phyloP scores from a whole-genome alignment of 2,113 vertebrate species.

The Crotalus viridis region DNA sequence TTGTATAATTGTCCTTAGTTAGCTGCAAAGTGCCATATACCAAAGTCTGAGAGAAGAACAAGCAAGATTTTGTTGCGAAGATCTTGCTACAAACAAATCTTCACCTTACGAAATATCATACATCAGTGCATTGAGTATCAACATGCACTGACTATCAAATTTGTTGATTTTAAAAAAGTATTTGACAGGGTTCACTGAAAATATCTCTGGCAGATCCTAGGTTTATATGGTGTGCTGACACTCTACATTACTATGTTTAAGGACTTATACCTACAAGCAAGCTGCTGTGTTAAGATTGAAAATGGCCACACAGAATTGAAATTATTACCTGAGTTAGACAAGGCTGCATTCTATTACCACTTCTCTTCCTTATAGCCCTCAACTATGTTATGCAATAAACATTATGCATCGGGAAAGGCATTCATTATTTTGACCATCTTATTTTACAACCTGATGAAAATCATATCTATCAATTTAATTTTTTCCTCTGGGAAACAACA shows the following conservation, averaged over 20 bases:
- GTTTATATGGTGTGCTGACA: background rate
- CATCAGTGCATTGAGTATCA: background rate
- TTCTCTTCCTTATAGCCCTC: no score
- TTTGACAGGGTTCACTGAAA: background rate
- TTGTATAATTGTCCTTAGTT: background rate
- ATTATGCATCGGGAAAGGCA: no score
- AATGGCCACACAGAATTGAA: no score
- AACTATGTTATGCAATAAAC: no score
- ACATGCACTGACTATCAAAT: background rate
- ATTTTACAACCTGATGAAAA: background rate
- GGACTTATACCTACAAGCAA: background rate
- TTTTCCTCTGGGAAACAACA: background rate
- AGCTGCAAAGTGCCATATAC: no score
- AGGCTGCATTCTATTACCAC: no score
- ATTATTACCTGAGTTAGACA: no score
- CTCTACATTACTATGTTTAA: background rate
- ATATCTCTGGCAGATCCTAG: background rate
- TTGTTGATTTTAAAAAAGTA: background rate
- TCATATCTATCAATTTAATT: background rate
- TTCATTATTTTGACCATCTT: background rate
- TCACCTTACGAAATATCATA: background rate
- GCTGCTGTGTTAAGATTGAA: no score
- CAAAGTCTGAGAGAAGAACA: background rate
- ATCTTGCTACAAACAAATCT: background rate
- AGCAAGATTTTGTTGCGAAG: background rate